Conservation (phyloP, 2,113 vertebrate species). For the Arizona elegans region DNA sequence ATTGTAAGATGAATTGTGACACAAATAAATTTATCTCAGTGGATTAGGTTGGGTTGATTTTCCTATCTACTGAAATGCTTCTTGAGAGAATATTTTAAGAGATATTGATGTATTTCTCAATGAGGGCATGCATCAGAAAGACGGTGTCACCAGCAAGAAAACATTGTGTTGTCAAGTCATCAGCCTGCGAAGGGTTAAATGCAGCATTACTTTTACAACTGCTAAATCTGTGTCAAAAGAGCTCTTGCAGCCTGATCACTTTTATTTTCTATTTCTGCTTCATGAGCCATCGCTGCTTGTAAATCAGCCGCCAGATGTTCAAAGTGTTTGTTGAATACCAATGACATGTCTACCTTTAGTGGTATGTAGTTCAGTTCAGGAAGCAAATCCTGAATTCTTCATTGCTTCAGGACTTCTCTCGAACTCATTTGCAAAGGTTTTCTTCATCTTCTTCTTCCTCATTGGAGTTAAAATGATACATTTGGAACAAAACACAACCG, state of each 20-base stretch:
- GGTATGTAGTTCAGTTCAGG: not conserved
- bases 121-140: not conserved
- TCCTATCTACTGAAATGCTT: not conserved
- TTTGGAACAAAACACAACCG: not conserved
- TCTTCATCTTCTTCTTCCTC: not conserved
- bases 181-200: not conserved
- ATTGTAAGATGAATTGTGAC: not conserved
- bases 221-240: not conserved
- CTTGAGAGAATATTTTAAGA: not conserved
- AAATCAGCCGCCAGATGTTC: not conserved
- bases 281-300: not conserved
- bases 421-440: not conserved
- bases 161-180: not conserved
- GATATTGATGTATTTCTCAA: not conserved
- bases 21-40: not conserved
- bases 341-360: not conserved
- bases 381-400: not conserved
- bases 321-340: not conserved
- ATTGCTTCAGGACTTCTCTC: not conserved
- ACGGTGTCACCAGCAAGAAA: not conserved
- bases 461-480: not conserved
- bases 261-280: not conserved
- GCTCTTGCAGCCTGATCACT: not conserved
- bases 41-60: not conserved
- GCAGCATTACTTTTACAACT: not conserved